phyloP scores from a whole-genome alignment of 2,113 vertebrate genomes.

The Steatornis caripensis region DNA sequence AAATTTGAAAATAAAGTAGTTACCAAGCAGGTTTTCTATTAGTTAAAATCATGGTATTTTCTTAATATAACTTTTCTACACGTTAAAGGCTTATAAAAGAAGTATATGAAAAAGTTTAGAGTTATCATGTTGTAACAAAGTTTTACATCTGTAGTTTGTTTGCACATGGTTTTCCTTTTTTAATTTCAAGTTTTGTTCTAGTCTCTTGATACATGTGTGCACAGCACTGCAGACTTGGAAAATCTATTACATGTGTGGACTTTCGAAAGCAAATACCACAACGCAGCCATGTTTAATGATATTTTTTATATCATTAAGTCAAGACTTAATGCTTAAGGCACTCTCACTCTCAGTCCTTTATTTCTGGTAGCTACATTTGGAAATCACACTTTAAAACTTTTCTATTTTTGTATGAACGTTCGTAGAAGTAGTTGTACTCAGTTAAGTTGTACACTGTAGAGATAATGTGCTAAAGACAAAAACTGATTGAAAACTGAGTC shows the following conservation, averaged over 20 bases:
- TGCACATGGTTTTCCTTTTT: slow-evolving; percentile 15
- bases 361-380: neutral
- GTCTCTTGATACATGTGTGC: neutral
- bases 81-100: slow-evolving; percentile 17
- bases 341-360: neutral
- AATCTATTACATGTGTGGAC: neutral
- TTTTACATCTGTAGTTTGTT: slow-evolving; percentile 37
- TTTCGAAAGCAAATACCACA: neutral
- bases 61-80: neutral
- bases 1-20: neutral
- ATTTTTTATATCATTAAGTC: neutral
- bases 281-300: neutral
- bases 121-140: neutral
- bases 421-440: neutral
- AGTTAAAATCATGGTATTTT: neutral
- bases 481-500: neutral
- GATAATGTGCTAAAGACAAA: neutral
- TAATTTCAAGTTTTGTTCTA: slow-evolving; percentile 28
- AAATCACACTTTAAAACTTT: neutral
- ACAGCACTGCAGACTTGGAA: neutral
- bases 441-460: neutral
- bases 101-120: slow-evolving; percentile 1
- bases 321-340: neutral
- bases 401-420: neutral
- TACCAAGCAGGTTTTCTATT: neutral